Percentiles rank a stretch among this genome's conserved stretches.
Evolutionary conservation across 1,140 invertebrate species (phyloP).

Genomic region (Aphelenchoides besseyi): DNA sequence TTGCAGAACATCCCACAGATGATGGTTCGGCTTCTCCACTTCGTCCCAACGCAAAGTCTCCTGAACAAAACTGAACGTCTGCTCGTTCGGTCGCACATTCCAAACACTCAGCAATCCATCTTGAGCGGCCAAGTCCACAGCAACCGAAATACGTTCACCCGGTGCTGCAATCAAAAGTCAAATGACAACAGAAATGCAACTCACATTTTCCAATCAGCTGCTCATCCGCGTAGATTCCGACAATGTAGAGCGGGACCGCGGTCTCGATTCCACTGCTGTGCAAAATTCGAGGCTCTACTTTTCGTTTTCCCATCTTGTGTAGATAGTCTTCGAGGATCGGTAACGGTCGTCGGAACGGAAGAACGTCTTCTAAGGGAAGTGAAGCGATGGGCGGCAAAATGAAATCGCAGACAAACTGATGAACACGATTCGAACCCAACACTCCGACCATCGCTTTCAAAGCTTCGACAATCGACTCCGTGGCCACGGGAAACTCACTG

Average conservation of each 20-base stretch:
- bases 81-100: constrained; percentile 34
- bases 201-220: constrained; percentile 51
- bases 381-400: constrained; percentile 31
- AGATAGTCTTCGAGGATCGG: constrained; percentile 49
- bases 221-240: constrained; percentile 56
- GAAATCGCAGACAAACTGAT: constrained; percentile 35
- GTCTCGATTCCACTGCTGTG: constrained; percentile 40
- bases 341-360: constrained; percentile 52
- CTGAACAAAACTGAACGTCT: constrained; percentile 28
- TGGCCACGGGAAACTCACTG: constrained; percentile 35
- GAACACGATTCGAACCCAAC: constrained; percentile 27
- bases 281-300: constrained; percentile 51
- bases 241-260: constrained; percentile 52
- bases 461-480: constrained; percentile 29
- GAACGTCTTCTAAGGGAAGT: constrained; percentile 49
- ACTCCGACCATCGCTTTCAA: constrained; percentile 34
- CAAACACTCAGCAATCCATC: constrained; percentile 51
- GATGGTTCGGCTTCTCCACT: constrained; percentile 35
- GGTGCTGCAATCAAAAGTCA: constrained; percentile 35
- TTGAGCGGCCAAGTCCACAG: constrained; percentile 56
- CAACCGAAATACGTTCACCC: constrained; percentile 53
- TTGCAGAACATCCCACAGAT: constrained; percentile 33
- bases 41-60: constrained; percentile 15
- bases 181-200: constrained; percentile 25
- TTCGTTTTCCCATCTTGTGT: constrained; percentile 28